Evolutionary conservation across 2,888 invertebrate genomes (phyloP), one percentile per base, ranked within the genome.

Genomic region (Dryobotodes eremita): DNA sequence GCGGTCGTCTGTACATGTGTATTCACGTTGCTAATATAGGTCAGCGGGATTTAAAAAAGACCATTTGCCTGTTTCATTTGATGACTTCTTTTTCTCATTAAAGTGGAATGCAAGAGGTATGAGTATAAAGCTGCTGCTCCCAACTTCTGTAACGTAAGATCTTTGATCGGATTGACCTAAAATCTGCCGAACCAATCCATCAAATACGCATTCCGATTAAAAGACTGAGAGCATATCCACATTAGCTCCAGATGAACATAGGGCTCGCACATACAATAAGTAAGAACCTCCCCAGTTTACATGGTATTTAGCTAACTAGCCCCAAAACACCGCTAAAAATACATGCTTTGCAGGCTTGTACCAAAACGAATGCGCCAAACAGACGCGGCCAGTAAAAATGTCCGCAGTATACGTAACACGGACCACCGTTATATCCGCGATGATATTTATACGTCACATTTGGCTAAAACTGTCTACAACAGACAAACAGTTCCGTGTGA

Each of bases 301-400:
- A 48, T 26, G 48, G 46, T 53, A n/a, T 46, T n/a, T 1, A 55
- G 23, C 31, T 31, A 48, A 42, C 26, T 42, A 36, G 3, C 5
- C 53, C 20, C 48, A 62, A 73, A 55, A 46, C 10, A 65, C 15
- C 69, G 65, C 71, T 66, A 64, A 62, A 84, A 75, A 72, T 66
- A 79, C 59, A 70, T 66, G 31, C n/a, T 62, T 75, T 78, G 31
- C 31, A 36, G 31, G 31, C 3, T 36, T 1, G 69, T 64, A 73
- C 55, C 46, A 74, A 48, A 79, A 79, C 48, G n/a, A 82, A 61
- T 84, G 75, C 83, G 61, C 66, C 79, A 73, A 83, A 79, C 86
- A 89, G 87, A 87, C 87, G 77, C 77, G 48, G 64, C 55, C 81
- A 77, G 82, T 90, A 88, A 89, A 91, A 90, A 91, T 80, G 82